Base-by-base conservation (phyloP, 2,797 vertebrate genomes). In the Chloroceryle amazona region DNA sequence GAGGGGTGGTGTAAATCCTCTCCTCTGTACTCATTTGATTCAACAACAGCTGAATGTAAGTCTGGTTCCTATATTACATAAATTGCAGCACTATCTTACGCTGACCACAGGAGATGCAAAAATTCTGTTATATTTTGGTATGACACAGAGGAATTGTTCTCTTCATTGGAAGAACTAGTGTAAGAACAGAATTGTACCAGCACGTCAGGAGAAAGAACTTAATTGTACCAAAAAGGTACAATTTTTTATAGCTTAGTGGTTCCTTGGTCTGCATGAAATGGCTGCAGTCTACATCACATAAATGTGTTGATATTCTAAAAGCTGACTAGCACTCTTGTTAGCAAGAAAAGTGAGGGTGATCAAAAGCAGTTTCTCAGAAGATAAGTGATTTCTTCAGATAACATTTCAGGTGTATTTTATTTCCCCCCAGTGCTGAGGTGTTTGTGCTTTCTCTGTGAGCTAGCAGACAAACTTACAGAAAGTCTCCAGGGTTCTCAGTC, bases 401-500 rank as follows among this genome's bases (percentile, higher is more conserved):
- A 54, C 35, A 20, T 72, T 88, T 89, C 20, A 83, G 44, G 29
- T 70, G 12, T 81, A 13, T 75, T 87, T 73, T 60, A 4, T 67
- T 51, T 65, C 7, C 33, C 13, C 20, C 16, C 47, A 49, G 1
- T 80, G 58, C 63, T 75, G 87, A 76, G 66, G 57, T 76, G 19
- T 86, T 82, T 73, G n/a, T 86, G 74, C 49, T 76, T 90, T 35
- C 58, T 83, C 67, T 79, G 46, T 84, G 76, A 37, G 44, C 63
- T 92, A 91, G 68, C 60, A 90, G 63, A 47, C 42, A 44, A 81
- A 47, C 62, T 78, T 67, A 20, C 0, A 37, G 67, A 33, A 51
- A 60, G 37, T 96, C 84, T 93, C 46, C 58, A 68, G 76, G 47
- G 63, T 79, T 96, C 81, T 92, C 89, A 74, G 83, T 95, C 83